Evolutionary conservation across 1,140 invertebrate species (phyloP).

Genomic region (Grapholita molesta): DNA sequence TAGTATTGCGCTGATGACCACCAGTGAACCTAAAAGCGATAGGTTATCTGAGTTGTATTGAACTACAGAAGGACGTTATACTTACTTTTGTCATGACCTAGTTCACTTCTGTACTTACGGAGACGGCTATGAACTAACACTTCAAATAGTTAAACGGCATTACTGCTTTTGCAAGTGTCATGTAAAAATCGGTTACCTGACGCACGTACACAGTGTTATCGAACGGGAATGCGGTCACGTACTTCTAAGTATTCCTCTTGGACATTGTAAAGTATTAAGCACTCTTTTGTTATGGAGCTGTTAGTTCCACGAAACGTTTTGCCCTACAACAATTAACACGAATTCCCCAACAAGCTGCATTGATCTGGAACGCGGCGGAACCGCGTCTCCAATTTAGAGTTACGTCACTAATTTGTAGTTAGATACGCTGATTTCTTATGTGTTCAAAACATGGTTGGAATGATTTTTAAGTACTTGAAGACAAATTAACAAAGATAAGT

Average conservation of each 20-base stretch:
- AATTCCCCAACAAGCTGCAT: neutral
- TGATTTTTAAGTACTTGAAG: too few relatives aligned
- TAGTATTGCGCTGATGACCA: neutral
- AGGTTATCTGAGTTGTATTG: neutral
- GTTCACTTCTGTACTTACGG: neutral
- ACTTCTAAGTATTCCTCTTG: constrained; percentile 9
- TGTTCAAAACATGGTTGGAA: neutral
- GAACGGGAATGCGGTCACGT: neutral
- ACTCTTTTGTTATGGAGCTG: neutral
- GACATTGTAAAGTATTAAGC: constrained; percentile 2
- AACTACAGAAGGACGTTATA: neutral
- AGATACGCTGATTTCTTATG: neutral
- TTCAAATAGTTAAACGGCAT: neutral
- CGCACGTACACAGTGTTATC: constrained; percentile 13
- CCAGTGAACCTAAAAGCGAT: neutral
- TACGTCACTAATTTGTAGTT: too few relatives aligned
- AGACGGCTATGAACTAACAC: too few relatives aligned
- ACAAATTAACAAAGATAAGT: too few relatives aligned
- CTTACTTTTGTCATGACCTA: constrained; percentile 1
- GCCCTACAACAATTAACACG: neutral
- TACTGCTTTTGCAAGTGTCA: neutral
- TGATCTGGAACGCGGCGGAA: neutral
- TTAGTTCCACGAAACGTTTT: neutral
- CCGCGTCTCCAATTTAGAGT: neutral
- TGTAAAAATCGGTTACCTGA: constrained; percentile 26